Base-by-base conservation (phyloP, 2,113 vertebrate species). In the Podarcis cretensis region DNA sequence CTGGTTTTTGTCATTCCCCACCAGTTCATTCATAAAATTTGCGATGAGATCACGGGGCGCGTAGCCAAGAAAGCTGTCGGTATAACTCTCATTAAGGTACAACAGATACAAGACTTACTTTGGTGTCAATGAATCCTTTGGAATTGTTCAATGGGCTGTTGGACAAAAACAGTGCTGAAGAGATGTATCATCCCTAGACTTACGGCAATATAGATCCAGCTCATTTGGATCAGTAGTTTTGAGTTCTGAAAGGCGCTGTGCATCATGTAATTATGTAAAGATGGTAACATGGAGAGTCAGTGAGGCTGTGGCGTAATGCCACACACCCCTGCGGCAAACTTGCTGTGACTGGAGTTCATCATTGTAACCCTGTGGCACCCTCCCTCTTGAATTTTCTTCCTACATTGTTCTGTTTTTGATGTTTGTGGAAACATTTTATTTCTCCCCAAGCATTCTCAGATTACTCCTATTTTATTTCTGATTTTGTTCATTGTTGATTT, bases 51-150 rank as follows among this genome's bases (percentile, higher is more conserved):
- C 95, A 95, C 96, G 0, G 98, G 98, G 68, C 96, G 84, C 30
- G 96, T 99, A n/a, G 96, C 97, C 37, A 95, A 96, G 89, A 96
- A 95, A 40, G 98, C 98, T 0, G 92, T 98, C 0, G 98, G 98
- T n/a, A 98, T 99, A 95, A 98, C 97, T 20, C 98, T 99, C 40
- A 99, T 99, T 91, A 99, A 99, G 98, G 98, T 99, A 96, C 37
- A 32, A 40, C 54, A 80, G 48, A 0, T 63, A 12, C 0, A 0
- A 81, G 65, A 86, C 27, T 68, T 74, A 12, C 8, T 18, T 86
- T 32, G 63, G 30, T 4, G 4, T 69, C 0, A 0, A 87, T 32
- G 5, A 85, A 25, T 79, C 27, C 66, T 89, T 68, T 83, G 27
- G 82, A 91, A 75, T 21, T 7, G 35, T 20, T 43, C 77, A 66